phyloP scores from a whole-genome alignment of 2,113 vertebrate species.

The Microtus montanus region DNA sequence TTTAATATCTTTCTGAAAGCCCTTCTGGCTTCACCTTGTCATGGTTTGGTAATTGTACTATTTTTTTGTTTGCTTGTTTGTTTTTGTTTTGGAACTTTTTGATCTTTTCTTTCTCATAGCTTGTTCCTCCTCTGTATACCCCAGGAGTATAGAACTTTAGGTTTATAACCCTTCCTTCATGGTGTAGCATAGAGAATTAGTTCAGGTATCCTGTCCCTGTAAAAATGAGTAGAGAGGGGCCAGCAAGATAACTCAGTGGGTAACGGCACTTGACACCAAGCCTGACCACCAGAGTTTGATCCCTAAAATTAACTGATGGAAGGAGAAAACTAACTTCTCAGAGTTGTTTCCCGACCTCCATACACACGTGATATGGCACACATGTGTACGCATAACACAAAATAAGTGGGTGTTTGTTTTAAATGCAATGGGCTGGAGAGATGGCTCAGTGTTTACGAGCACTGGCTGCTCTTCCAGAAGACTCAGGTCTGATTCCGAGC shows the following conservation, averaged over 20 bases:
- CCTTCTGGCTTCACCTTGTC: neutral
- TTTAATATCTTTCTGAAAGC: neutral
- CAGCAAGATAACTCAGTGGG: neutral
- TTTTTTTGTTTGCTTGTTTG: neutral
- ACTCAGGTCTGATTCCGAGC: neutral
- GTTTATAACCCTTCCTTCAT: constrained; percentile 23
- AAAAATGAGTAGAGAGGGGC: neutral
- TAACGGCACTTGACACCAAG: neutral
- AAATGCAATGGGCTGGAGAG: neutral
- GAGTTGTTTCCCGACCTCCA: neutral
- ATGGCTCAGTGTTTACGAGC: neutral
- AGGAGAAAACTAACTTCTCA: neutral
- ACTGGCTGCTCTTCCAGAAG: neutral
- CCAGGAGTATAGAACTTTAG: neutral
- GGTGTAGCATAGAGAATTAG: neutral
- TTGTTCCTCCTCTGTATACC: neutral
- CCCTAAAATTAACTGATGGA: neutral
- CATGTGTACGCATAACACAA: neutral
- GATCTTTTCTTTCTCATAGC: neutral
- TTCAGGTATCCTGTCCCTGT: neutral
- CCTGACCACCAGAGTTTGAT: neutral
- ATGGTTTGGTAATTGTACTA: neutral
- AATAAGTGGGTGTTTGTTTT: neutral
- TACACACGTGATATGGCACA: neutral
- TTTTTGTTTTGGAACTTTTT: neutral